These are phyloP conservation scores for Parambassis ranga DNA, from an alignment of 2,797 vertebrate genomes.

Conservation along the genomic window DNA sequence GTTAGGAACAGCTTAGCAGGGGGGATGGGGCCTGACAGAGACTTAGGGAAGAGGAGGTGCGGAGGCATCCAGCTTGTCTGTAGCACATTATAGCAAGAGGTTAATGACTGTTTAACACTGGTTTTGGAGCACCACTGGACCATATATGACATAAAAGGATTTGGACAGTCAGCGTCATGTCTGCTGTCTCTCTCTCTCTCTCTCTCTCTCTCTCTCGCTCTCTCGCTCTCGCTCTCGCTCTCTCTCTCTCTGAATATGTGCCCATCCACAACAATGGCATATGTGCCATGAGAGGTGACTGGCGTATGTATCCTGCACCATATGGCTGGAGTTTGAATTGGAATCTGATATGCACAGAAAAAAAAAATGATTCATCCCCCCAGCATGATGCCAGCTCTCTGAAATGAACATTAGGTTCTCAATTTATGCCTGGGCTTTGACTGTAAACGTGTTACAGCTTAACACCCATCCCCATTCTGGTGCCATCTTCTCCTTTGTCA, in stretches of 20 bases:
- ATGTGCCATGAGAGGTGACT: constrained; percentile 61
- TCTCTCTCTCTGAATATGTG: constrained; percentile 27
- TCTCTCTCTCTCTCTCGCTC: not conserved
- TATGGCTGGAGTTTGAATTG: constrained; percentile 75
- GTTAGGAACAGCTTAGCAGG: constrained; percentile 13
- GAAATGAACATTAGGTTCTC: constrained; percentile 80
- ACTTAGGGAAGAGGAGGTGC: not conserved
- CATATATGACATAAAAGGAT: constrained; percentile 22
- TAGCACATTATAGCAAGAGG: constrained; percentile 7
- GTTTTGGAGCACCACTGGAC: constrained; percentile 20
- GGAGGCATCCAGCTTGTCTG: constrained; percentile 9
- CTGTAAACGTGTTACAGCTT: constrained; percentile 77
- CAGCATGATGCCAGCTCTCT: constrained; percentile 72
- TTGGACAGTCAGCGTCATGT: constrained; percentile 40
- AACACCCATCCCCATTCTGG: constrained; percentile 71
- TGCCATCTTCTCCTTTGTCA: constrained; percentile 74
- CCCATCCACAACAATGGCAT: constrained; percentile 44
- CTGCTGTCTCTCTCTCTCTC: not conserved
- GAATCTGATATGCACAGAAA: constrained; percentile 58
- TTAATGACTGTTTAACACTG: constrained; percentile 41
- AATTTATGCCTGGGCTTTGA: constrained; percentile 75
- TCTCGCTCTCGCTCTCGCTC: no score
- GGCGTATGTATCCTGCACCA: constrained; percentile 71
- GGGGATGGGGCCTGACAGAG: constrained; percentile 11
- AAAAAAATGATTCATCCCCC: constrained; percentile 69